Conservation (phyloP, 1,140 invertebrate genomes). For the Varroa destructor region DNA sequence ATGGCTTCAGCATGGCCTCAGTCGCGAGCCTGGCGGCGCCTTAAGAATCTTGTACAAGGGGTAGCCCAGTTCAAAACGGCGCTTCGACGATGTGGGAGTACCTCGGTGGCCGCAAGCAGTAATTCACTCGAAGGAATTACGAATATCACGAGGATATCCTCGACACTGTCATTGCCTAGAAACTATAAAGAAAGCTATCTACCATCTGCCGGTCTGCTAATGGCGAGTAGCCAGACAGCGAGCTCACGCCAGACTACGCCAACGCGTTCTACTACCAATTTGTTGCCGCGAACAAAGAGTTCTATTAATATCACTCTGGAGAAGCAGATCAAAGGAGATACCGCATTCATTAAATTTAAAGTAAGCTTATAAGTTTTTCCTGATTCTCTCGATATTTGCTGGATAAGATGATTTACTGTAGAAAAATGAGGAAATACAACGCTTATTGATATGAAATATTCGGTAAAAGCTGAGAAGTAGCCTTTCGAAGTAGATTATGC, state of each 20-base stretch:
- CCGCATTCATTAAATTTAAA: conserved; percentile 20
- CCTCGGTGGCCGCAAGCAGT: conserved; percentile 7
- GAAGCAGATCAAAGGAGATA: conserved; percentile 12
- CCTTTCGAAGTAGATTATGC: too few relatives aligned
- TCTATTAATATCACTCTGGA: conserved; percentile 1
- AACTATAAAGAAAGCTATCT: conserved; percentile 12
- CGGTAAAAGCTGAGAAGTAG: too few relatives aligned
- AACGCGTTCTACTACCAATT: neutral
- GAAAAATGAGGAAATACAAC: too few relatives aligned
- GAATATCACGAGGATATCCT: conserved; percentile 3
- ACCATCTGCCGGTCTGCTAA: conserved; percentile 8
- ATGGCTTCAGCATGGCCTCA: conserved; percentile 49
- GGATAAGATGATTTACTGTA: too few relatives aligned
- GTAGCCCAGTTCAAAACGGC: conserved; percentile 53
- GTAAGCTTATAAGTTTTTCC: neutral
- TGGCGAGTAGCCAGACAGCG: neutral
- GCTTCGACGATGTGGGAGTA: conserved; percentile 29
- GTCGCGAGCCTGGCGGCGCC: conserved; percentile 89
- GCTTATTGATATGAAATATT: too few relatives aligned
- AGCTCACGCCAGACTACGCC: conserved; percentile 16
- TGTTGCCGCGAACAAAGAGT: conserved; percentile 2
- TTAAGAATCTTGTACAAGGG: conserved; percentile 77
- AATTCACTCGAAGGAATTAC: conserved; percentile 14
- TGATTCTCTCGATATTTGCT: too few relatives aligned
- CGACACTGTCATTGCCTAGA: conserved; percentile 3